Base-by-base conservation (phyloP, 2,888 invertebrate species). In the Acholoe squamosa region DNA sequence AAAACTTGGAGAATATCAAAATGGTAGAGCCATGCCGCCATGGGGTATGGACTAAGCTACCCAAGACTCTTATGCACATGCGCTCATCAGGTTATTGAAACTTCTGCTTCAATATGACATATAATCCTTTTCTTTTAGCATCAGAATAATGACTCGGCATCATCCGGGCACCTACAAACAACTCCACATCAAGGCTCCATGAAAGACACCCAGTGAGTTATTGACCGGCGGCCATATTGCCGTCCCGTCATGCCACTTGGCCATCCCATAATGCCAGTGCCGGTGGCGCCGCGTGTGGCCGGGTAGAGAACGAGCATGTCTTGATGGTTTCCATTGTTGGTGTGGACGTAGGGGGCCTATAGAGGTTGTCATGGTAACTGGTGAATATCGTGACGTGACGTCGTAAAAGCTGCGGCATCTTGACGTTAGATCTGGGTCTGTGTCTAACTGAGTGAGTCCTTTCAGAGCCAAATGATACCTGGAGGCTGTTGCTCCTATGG, bases 261-360 rank as follows among this genome's bases (percentile, higher is more conserved):
- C 61, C 14, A 61, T 61, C 61, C 61, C 61, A 61, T 61, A 61
- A 61, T 61, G 19, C 61, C 19, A 7, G 1, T n/a, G 22, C 61
- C 61, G 28, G 71, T 71, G 28, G 71, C 71, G 71, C 71, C 28
- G 71, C 71, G 71, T 25, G 28, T 71, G 71, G 71, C 71, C 28
- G 25, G 5, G 3, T 14, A 25, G 5, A 28, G 28, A 71, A 71
- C 71, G 0, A 71, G 14, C 71, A 0, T 31, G 71, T 71, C 25
- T 31, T 28, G 71, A 71, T 31, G 14, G 71, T 16, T 14, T 1
- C 28, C 28, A 71, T 71, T 71, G 71, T 71, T 71, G 28, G 71
- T 25, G 67, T 67, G 31, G 61, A 61, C n/a, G 71, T 25, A 28
- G 71, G 71, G 28, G 31, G 71, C 71, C n/a, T n/a, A 43, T 43